Conservation (phyloP, 2,797 vertebrate species). For the Cichlasoma orientale region DNA sequence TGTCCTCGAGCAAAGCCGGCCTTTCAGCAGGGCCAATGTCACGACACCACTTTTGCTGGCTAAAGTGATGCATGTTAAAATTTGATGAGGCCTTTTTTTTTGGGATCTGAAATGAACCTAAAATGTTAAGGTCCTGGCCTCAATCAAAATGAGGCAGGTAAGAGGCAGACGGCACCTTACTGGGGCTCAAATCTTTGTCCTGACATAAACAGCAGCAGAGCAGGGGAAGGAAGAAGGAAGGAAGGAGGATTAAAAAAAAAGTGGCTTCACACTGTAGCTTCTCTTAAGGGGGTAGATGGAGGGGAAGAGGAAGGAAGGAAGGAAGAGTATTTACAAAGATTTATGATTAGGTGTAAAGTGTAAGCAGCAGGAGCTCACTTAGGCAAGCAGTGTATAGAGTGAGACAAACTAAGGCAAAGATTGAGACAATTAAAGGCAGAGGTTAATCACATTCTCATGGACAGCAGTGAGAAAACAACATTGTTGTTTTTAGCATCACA, state of each 20-base stretch:
- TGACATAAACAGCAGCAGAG: background rate
- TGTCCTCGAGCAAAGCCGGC: background rate
- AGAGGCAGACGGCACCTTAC: background rate
- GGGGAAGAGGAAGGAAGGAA: too few relatives aligned
- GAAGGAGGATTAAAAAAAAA: background rate
- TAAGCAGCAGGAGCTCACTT: background rate
- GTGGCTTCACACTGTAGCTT: too few relatives aligned
- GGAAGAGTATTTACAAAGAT: too few relatives aligned
- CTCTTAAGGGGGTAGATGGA: too few relatives aligned
- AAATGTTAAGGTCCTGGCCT: slow-evolving; percentile 35
- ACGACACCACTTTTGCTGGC: background rate
- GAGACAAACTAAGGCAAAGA: background rate
- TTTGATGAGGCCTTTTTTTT: slow-evolving; percentile 33
- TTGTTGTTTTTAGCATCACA: background rate
- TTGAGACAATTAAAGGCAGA: background rate
- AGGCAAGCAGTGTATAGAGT: too few relatives aligned
- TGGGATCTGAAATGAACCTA: slow-evolving; percentile 2
- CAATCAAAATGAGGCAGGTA: slow-evolving; percentile 27
- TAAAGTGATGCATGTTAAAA: slow-evolving; percentile 41
- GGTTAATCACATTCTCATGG: slow-evolving; percentile 1
- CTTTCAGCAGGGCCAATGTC: background rate
- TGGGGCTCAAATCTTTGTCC: background rate
- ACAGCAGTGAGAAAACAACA: slow-evolving; percentile 24
- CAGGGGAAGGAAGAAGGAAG: background rate
- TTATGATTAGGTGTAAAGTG: background rate